A percentile compares a stretch with the other conserved stretches of the same genome.
These are phyloP conservation scores for Phacellophora camtschatica DNA, from an alignment of 30 jellyfish, hydroid and myxozoan species.

Conservation along the genomic window DNA sequence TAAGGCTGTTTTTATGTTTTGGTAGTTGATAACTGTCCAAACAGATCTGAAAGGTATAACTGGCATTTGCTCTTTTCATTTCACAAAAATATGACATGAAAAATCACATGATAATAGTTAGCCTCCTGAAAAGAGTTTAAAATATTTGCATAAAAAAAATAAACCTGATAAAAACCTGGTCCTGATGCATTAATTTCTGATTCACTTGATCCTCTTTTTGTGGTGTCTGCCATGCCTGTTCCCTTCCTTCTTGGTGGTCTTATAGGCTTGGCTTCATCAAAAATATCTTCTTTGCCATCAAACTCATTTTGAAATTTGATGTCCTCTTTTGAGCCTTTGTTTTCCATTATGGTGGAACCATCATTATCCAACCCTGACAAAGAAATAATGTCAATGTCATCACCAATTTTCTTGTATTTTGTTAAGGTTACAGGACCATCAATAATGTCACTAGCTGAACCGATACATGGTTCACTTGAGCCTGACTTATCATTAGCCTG, in stretches of 20 bases:
- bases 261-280: slow-evolving; percentile 15
- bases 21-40: too few relatives aligned
- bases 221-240: too few relatives aligned
- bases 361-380: slow-evolving; percentile 49
- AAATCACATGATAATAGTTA: too few relatives aligned
- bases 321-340: neutral
- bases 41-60: too few relatives aligned
- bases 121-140: too few relatives aligned
- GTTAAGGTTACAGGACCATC: neutral
- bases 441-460: slow-evolving; percentile 29
- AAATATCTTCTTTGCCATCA: neutral
- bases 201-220: slow-evolving; percentile 33
- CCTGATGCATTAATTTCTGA: neutral
- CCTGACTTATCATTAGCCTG: neutral
- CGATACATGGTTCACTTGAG: slow-evolving; percentile 10
- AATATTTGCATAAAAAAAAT: too few relatives aligned
- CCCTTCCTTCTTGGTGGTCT: slow-evolving; percentile 63
- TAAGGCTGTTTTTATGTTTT: too few relatives aligned
- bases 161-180: too few relatives aligned
- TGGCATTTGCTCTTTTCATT: too few relatives aligned
- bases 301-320: neutral
- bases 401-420: neutral
- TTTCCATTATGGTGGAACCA: neutral
- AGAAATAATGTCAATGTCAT: slow-evolving; percentile 53
- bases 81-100: too few relatives aligned